Evolutionary conservation across 2,888 invertebrate genomes (phyloP).

Genomic region (Tetragonula carbonaria): DNA sequence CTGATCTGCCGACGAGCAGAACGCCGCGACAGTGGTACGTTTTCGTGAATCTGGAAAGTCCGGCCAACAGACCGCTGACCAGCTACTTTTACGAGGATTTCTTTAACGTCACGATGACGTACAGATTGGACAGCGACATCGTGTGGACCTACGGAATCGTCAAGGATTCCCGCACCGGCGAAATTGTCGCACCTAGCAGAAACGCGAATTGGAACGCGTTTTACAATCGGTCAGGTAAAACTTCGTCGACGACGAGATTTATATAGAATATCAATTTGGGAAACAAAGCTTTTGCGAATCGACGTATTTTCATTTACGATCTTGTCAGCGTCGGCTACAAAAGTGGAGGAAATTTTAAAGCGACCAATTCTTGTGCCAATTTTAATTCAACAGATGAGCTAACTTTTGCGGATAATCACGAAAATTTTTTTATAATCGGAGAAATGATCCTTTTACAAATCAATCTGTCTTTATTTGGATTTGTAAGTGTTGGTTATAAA

Average conservation of each 20-base stretch:
- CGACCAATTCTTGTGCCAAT: too few relatives aligned
- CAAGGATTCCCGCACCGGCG: slow-evolving; percentile 72
- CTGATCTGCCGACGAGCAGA: slow-evolving; percentile 81
- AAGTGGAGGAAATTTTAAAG: too few relatives aligned
- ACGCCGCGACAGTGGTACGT: slow-evolving; percentile 84
- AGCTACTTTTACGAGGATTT: slow-evolving; percentile 78
- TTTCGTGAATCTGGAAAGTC: slow-evolving; percentile 85
- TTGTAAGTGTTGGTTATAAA: background rate
- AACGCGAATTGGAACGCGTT: slow-evolving; percentile 59
- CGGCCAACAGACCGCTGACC: slow-evolving; percentile 72
- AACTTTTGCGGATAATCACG: too few relatives aligned
- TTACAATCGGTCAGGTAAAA: slow-evolving; percentile 62
- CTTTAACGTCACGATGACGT: slow-evolving; percentile 87
- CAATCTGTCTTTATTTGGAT: background rate
- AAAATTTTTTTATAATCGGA: too few relatives aligned
- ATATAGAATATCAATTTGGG: too few relatives aligned
- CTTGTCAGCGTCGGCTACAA: too few relatives aligned
- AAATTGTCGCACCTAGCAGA: slow-evolving; percentile 66
- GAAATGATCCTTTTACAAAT: background rate
- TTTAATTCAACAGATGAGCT: too few relatives aligned
- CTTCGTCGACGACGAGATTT: too few relatives aligned
- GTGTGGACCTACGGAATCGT: slow-evolving; percentile 83
- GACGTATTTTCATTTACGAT: too few relatives aligned
- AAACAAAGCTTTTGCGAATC: too few relatives aligned
- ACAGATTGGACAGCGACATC: slow-evolving; percentile 85